A percentile compares a stretch with the other conserved stretches of the same genome.
These are phyloP conservation scores for Neogale vison DNA, from an alignment of 2,113 vertebrate genomes.

Conservation along the genomic window DNA sequence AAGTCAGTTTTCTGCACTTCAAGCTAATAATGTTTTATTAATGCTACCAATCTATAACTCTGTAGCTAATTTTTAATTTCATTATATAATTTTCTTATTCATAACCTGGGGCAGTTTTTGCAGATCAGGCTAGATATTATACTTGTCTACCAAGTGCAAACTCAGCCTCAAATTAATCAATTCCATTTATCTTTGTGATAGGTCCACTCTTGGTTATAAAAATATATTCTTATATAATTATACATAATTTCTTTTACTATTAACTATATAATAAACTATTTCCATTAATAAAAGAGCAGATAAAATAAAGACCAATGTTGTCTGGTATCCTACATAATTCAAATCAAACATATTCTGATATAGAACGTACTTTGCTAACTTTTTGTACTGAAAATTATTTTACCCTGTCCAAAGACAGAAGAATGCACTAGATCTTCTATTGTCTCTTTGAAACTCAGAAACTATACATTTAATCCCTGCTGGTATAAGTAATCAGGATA, in stretches of 20 bases:
- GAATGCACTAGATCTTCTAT: background rate
- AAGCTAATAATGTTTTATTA: slow-evolving; percentile 90
- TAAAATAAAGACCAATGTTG: background rate
- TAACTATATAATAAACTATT: slow-evolving; percentile 31
- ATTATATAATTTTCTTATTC: slow-evolving; percentile 87
- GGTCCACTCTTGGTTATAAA: slow-evolving; percentile 63
- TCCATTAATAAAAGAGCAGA: background rate
- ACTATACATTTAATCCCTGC: background rate
- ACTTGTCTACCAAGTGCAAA: slow-evolving; percentile 77
- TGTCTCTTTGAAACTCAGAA: background rate
- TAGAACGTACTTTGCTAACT: background rate
- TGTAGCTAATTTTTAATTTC: slow-evolving; percentile 90
- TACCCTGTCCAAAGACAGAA: background rate
- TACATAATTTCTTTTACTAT: slow-evolving; percentile 27
- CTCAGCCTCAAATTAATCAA: slow-evolving; percentile 81
- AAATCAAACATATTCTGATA: background rate
- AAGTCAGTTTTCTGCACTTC: slow-evolving; percentile 84
- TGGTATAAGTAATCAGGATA: background rate
- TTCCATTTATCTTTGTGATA: slow-evolving; percentile 83
- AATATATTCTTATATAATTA: slow-evolving; percentile 59
- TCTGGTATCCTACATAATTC: background rate
- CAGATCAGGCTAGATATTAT: slow-evolving; percentile 77
- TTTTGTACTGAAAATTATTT: slow-evolving; percentile 37
- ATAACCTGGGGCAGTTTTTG: slow-evolving; percentile 80
- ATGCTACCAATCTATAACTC: slow-evolving; percentile 87